Base-by-base conservation (phyloP, 2,888 invertebrate genomes). In the Cecidostiba fungosa region DNA sequence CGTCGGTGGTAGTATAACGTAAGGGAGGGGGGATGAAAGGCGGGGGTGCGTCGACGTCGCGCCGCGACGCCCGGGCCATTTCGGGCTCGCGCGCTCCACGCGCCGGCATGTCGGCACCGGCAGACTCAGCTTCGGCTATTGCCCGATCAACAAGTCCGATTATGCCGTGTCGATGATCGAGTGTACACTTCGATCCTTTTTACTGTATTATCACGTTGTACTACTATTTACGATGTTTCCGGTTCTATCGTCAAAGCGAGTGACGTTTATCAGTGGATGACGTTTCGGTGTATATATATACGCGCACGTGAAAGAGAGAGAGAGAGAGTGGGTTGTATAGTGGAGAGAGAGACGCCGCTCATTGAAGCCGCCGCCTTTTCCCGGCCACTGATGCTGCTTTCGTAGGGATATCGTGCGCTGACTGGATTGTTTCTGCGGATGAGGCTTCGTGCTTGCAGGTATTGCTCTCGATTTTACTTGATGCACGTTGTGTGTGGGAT, bases 11-110 rank as follows among this genome's bases (percentile, higher is more conserved):
- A 6, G 80, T 36, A 39, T 10, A 39, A 26, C n/a, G 59, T 16
- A 54, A 16, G 19, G 23, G 19, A 1, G 76, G 59, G 19, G 66
- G 70, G 66, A 54, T 39, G 69, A n/a, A 6, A 16, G 88, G 89
- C 89, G 90, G 91, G 92, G 90, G 91, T 90, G 92, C 90, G 92
- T 90, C 90, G 91, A 90, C 89, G 91, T 91, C 91, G 91, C 39
- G 70, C 36, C 80, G 77, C 90, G 89, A 90, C 91, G 91, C 92
- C 92, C 92, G 93, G 92, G 92, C 91, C 91, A 92, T 92, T 91
- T 91, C 91, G 90, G 91, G 91, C 91, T 91, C 91, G 91, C 91
- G 90, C 86, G 86, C 62, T 50, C 62, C 62, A 19, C 85, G 69
- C 82, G 89, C 90, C 91, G 90, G 91, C 91, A 92, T 92, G 92